Evolutionary conservation across 2,113 vertebrate genomes (phyloP).

Genomic region (Anthoscopus minutus): DNA sequence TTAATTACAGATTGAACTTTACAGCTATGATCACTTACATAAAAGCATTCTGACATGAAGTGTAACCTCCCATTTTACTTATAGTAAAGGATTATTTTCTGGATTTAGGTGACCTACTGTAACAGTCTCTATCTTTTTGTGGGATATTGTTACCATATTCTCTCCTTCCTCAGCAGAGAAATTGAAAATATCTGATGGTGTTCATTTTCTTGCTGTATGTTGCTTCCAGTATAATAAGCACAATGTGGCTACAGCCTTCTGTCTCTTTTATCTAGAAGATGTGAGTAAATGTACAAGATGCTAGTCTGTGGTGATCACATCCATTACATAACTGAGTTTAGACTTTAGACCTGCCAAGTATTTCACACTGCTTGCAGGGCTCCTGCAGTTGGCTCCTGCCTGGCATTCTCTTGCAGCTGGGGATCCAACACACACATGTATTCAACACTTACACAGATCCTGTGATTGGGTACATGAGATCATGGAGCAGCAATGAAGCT

Average conservation of each 20-base stretch:
- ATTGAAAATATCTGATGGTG: neutral
- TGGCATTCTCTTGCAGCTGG: neutral
- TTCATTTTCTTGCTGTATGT: neutral
- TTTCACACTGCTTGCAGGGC: neutral
- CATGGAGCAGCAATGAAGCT: neutral
- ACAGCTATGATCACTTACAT: neutral
- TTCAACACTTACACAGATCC: neutral
- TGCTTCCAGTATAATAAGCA: neutral
- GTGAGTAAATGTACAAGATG: neutral
- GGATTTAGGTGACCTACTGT: neutral
- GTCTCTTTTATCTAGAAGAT: neutral
- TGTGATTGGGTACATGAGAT: neutral
- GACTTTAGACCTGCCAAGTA: neutral
- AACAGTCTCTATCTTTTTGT: neutral
- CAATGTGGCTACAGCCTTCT: neutral
- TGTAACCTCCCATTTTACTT: neutral
- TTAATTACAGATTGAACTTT: neutral
- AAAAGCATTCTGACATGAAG: neutral
- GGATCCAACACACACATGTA: neutral
- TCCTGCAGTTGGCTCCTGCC: neutral
- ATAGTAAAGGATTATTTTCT: neutral
- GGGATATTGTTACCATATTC: neutral
- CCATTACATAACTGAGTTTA: neutral
- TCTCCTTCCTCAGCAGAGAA: neutral
- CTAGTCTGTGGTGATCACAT: neutral